Evolutionary conservation across 2,797 vertebrate species (phyloP).

Genomic region (Diglossa cyanea): DNA sequence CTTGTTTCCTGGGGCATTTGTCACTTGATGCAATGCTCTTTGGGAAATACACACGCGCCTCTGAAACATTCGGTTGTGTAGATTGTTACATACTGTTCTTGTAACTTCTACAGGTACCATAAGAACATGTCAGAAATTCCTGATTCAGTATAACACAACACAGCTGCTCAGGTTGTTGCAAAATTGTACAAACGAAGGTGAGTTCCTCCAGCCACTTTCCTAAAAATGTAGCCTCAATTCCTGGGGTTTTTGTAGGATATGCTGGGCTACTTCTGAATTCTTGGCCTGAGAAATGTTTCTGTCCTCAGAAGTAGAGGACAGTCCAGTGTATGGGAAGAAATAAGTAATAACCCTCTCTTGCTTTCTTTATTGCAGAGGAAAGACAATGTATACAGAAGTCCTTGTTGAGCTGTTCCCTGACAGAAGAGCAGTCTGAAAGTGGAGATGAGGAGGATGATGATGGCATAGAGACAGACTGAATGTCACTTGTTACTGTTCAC

Average conservation of each 20-base stretch:
- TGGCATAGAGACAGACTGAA: constrained; percentile 51
- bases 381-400: constrained; percentile 78
- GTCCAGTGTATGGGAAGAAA: not conserved
- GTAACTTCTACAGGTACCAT: constrained; percentile 84
- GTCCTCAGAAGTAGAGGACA: not conserved
- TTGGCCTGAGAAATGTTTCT: not conserved
- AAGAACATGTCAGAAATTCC: constrained; percentile 93
- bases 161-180: constrained; percentile 85
- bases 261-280: not conserved
- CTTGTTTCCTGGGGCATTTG: not conserved
- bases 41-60: not conserved
- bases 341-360: not conserved
- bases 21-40: not conserved
- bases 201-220: not conserved
- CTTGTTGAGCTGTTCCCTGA: constrained; percentile 79
- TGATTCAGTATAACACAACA: constrained; percentile 87
- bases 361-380: constrained; percentile 77
- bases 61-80: not conserved
- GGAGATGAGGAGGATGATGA: constrained; percentile 60
- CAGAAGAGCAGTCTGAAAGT: constrained; percentile 41
- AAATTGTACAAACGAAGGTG: constrained; percentile 86
- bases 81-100: not conserved
- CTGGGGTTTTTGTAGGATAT: not conserved
- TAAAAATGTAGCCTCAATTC: not conserved
- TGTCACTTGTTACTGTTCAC: not conserved